These are phyloP conservation scores for Pseudoatta argentina DNA, from an alignment of 1,140 invertebrate genomes.

Conservation along the genomic window DNA sequence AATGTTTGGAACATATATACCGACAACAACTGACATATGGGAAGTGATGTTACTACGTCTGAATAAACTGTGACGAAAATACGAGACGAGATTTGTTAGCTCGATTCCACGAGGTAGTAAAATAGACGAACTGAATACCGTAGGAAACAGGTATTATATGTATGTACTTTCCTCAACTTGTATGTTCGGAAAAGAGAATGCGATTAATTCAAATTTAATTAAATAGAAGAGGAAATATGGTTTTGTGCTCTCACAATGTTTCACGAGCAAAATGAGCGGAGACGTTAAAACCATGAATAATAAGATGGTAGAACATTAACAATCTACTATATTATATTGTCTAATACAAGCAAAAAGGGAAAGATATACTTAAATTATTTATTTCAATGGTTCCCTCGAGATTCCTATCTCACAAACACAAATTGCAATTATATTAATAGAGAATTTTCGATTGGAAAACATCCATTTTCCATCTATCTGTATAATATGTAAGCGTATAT, in stretches of 20 bases:
- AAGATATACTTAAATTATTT: conserved; percentile 17
- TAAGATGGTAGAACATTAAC: neutral
- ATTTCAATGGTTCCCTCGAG: neutral
- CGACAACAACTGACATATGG: conserved; percentile 35
- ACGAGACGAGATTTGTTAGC: conserved; percentile 36
- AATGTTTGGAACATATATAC: conserved; percentile 36
- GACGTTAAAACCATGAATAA: conserved; percentile 19
- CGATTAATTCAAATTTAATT: conserved; percentile 27
- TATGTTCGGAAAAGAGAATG: conserved; percentile 33
- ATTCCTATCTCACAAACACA: neutral
- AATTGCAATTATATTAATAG: conserved; percentile 7
- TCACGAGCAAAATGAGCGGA: conserved; percentile 31
- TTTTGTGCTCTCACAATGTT: conserved; percentile 1
- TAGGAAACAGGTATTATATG: neutral
- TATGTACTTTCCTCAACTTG: neutral
- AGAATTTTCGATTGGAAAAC: neutral
- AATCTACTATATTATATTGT: neutral
- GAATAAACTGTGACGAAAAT: conserved; percentile 39
- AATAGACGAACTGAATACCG: conserved; percentile 5
- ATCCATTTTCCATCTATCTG: neutral
- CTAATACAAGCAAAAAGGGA: neutral
- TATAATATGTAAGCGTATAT: neutral
- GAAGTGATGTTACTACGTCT: conserved; percentile 32
- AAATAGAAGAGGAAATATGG: conserved; percentile 23
- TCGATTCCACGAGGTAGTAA: conserved; percentile 3